These are phyloP conservation scores for Girardinichthys multiradiatus DNA, from an alignment of 2,113 vertebrate genomes.

Conservation along the genomic window DNA sequence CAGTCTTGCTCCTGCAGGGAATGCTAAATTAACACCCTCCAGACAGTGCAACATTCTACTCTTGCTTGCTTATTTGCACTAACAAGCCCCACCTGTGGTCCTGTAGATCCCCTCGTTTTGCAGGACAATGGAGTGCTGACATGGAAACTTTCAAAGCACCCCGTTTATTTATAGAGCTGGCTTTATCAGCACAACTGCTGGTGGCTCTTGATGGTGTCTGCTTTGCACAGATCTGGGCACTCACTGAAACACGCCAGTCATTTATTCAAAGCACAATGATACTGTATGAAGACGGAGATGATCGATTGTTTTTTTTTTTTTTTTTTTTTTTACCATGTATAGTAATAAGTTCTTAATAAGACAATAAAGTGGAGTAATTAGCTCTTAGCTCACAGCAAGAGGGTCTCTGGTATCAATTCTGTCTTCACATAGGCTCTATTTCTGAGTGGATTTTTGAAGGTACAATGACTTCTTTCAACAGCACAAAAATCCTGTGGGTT, in stretches of 20 bases:
- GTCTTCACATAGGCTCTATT: no score
- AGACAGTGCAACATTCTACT: not conserved
- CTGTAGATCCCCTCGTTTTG: conserved; percentile 8
- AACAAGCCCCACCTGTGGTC: conserved; percentile 12
- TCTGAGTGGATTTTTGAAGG: no score
- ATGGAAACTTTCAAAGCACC: conserved; percentile 72
- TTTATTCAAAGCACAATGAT: conserved; percentile 28
- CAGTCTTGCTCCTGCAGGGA: not conserved
- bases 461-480: no score
- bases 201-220: conserved; percentile 30
- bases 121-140: conserved; percentile 54
- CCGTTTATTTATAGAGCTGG: conserved; percentile 75
- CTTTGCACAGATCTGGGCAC: conserved; percentile 31
- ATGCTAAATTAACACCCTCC: not conserved
- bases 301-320: not conserved
- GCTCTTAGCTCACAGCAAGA: not conserved
- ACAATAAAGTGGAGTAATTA: not conserved
- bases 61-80: not conserved
- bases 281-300: not conserved
- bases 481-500: not conserved
- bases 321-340: conserved; percentile 42
- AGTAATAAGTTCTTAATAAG: conserved; percentile 14
- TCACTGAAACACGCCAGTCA: conserved; percentile 35
- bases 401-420: not conserved
- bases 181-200: conserved; percentile 65